A percentile compares a stretch with the other conserved stretches of the same genome.
Evolutionary conservation across 1,140 invertebrate genomes (phyloP).

Genomic region (Drosophila grimshawi): DNA sequence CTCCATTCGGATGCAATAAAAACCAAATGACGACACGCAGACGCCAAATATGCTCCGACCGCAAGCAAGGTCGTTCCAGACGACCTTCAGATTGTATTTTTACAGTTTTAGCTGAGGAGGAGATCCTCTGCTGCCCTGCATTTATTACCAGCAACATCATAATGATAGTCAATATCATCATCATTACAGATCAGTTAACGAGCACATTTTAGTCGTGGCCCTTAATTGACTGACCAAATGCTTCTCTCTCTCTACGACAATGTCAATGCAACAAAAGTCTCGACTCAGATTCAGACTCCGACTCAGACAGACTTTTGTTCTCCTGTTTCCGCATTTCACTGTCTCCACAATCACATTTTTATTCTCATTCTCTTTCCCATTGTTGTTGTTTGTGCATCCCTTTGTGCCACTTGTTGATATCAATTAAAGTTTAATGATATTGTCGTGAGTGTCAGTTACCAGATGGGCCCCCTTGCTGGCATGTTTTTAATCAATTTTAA

Average conservation of each 20-base stretch:
- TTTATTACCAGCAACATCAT: conserved; percentile 37
- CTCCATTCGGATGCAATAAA: conserved; percentile 59
- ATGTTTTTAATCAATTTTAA: conserved; percentile 83
- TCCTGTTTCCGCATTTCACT: conserved; percentile 70
- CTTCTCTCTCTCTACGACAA: conserved; percentile 43
- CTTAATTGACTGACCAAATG: conserved; percentile 81
- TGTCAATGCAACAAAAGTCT: conserved; percentile 20
- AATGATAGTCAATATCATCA: conserved; percentile 12
- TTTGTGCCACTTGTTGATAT: conserved; percentile 82
- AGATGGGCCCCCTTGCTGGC: conserved; percentile 45
- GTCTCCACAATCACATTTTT: conserved; percentile 29
- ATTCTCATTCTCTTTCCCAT: conserved; percentile 25
- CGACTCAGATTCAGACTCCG: not conserved
- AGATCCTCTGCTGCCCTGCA: conserved; percentile 53
- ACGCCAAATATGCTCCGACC: conserved; percentile 75
- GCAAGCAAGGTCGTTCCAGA: conserved; percentile 78
- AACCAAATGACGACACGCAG: conserved; percentile 73
- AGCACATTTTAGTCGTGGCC: conserved; percentile 32
- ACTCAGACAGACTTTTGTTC: not conserved
- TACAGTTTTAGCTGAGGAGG: conserved; percentile 30
- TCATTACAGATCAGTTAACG: conserved; percentile 74
- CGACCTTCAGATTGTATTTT: conserved; percentile 60
- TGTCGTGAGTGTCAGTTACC: conserved; percentile 41
- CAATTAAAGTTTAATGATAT: conserved; percentile 82
- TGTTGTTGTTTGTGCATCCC: conserved; percentile 24